Evolutionary conservation across 2,888 invertebrate genomes (phyloP).

Genomic region (Aleiodes testaceus): DNA sequence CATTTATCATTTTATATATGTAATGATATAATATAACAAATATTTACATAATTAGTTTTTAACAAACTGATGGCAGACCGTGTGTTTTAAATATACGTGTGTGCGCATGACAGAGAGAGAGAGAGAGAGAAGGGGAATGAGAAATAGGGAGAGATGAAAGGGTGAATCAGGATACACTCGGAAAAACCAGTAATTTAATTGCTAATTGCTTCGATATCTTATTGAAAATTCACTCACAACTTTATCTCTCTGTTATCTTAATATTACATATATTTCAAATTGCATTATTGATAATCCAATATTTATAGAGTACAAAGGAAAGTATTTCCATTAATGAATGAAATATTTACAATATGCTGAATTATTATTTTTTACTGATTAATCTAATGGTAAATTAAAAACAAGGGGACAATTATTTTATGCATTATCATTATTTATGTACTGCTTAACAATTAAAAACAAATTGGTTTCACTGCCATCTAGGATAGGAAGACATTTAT

Average conservation of each 20-base stretch:
- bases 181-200: slow-evolving; percentile 21
- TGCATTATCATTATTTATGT: background rate
- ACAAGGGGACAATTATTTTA: background rate
- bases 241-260: slow-evolving; percentile 35
- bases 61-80: slow-evolving; percentile 71
- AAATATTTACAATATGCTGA: slow-evolving; percentile 32
- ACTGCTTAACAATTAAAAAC: too few relatives aligned
- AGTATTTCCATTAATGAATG: slow-evolving; percentile 26
- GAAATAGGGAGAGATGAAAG: slow-evolving; percentile 26
- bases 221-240: slow-evolving; percentile 38
- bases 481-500: too few relatives aligned
- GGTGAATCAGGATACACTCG: slow-evolving; percentile 23
- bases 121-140: background rate
- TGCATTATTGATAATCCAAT: slow-evolving; percentile 27
- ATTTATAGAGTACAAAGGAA: slow-evolving; percentile 23
- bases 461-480: too few relatives aligned
- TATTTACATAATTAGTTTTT: slow-evolving; percentile 70
- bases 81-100: slow-evolving; percentile 38
- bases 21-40: slow-evolving; percentile 68
- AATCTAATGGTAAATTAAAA: background rate
- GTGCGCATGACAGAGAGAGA: background rate
- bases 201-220: slow-evolving; percentile 27
- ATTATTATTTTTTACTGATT: slow-evolving; percentile 4
- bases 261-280: slow-evolving; percentile 22
- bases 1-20: slow-evolving; percentile 32